These are phyloP conservation scores for Perdita meconis DNA, from an alignment of 2,888 invertebrate genomes.

Conservation along the genomic window DNA sequence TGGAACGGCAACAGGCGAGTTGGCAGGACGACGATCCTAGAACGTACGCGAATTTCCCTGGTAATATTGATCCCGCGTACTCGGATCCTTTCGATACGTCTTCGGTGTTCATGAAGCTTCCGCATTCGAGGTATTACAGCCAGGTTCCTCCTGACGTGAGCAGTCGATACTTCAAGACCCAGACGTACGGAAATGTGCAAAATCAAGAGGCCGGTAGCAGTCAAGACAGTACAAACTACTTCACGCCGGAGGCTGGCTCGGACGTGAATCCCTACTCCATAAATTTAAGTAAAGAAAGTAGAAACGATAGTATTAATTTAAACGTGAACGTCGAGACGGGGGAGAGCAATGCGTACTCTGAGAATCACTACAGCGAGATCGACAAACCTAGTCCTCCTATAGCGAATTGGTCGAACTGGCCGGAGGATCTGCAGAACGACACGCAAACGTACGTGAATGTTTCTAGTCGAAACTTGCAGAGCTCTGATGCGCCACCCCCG, in stretches of 20 bases:
- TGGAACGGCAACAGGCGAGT: slow-evolving; percentile 69
- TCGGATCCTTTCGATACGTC: slow-evolving; percentile 90
- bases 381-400: slow-evolving; percentile 71
- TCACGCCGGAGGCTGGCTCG: slow-evolving; percentile 50
- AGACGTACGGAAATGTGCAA: slow-evolving; percentile 78
- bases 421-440: slow-evolving; percentile 77
- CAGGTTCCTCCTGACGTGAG: slow-evolving; percentile 81
- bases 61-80: slow-evolving; percentile 64
- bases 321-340: slow-evolving; percentile 71
- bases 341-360: slow-evolving; percentile 62
- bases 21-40: slow-evolving; percentile 77
- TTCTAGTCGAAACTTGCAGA: slow-evolving; percentile 51
- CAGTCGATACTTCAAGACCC: slow-evolving; percentile 70
- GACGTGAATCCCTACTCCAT: slow-evolving; percentile 73
- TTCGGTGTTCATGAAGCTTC: slow-evolving; percentile 79
- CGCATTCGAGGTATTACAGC: slow-evolving; percentile 83
- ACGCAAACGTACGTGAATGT: slow-evolving; percentile 78
- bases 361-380: slow-evolving; percentile 80
- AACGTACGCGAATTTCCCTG: slow-evolving; percentile 80
- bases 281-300: slow-evolving; percentile 75
- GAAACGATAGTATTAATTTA: slow-evolving; percentile 75
- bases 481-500: slow-evolving; percentile 68
- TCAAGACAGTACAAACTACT: slow-evolving; percentile 56
- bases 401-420: slow-evolving; percentile 75
- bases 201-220: slow-evolving; percentile 54